Percentiles rank a stretch among this genome's conserved stretches.
phyloP scores from a whole-genome alignment of 30 jellyfish, hydroid and myxozoan species.

The Aurelia aurita complex sp. Pacific region DNA sequence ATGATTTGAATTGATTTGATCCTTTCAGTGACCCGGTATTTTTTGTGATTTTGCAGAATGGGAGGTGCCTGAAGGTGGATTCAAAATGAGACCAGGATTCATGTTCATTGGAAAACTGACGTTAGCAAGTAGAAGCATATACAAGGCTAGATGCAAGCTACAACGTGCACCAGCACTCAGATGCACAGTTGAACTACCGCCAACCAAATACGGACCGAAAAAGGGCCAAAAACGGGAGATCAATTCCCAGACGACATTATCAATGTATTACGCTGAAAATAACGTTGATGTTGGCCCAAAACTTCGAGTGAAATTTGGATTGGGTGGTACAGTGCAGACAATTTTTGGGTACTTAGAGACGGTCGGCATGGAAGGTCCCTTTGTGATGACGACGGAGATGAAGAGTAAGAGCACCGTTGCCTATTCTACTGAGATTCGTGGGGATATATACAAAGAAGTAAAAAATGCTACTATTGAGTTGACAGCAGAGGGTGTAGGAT shows the following conservation, averaged over 20 bases:
- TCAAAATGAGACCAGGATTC: neutral
- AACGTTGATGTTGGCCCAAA: neutral
- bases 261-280: neutral
- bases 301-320: neutral
- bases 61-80: neutral
- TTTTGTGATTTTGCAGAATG: neutral
- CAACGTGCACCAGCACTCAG: neutral
- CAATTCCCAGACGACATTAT: neutral
- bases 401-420: neutral
- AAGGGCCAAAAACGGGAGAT: neutral
- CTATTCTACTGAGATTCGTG: neutral
- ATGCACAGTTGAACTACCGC: neutral
- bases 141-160: neutral
- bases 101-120: constrained; percentile 5
- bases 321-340: neutral
- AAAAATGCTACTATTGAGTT: neutral
- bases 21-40: no score
- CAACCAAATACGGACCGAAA: neutral
- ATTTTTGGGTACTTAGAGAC: neutral
- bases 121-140: neutral
- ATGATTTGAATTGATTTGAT: no score
- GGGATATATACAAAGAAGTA: neutral
- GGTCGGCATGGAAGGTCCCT: constrained; percentile 5
- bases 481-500: neutral
- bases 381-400: neutral